These are phyloP conservation scores for Lepus townsendii DNA, from an alignment of 2,797 vertebrate species.

Conservation along the genomic window DNA sequence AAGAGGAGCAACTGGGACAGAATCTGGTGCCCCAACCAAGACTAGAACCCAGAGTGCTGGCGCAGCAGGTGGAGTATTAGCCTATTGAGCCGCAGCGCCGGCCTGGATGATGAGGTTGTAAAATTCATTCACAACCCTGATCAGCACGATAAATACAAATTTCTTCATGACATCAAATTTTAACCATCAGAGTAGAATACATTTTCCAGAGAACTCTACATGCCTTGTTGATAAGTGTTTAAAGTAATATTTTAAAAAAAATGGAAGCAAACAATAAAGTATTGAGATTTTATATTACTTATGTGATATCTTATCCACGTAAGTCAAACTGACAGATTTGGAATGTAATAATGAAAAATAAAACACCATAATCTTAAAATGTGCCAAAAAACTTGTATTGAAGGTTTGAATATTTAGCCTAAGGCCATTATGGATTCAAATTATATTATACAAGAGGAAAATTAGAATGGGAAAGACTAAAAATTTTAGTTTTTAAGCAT, in stretches of 20 bases:
- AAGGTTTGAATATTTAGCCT: conserved; percentile 58
- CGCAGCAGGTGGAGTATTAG: no score
- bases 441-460: conserved; percentile 60
- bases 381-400: conserved; percentile 44
- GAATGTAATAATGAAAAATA: conserved; percentile 65
- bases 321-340: conserved; percentile 64
- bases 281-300: conserved; percentile 20
- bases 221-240: background rate
- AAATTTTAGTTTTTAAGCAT: conserved; percentile 63
- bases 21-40: no score
- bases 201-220: background rate
- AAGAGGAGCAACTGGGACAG: no score
- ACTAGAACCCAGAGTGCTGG: no score
- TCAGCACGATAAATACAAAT: conserved; percentile 36
- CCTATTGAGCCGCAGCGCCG: no score
- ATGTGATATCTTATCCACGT: conserved; percentile 53
- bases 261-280: conserved; percentile 69
- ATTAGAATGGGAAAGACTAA: conserved; percentile 61
- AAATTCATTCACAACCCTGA: conserved; percentile 72
- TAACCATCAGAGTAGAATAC: conserved; percentile 74
- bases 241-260: conserved; percentile 66
- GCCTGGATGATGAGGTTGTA: conserved; percentile 46
- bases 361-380: conserved; percentile 63
- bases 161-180: conserved; percentile 65
- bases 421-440: background rate